Evolutionary conservation across 2,113 vertebrate species (phyloP), one percentile per base, ranked within the genome.

Genomic region (Mesitornis unicolor): DNA sequence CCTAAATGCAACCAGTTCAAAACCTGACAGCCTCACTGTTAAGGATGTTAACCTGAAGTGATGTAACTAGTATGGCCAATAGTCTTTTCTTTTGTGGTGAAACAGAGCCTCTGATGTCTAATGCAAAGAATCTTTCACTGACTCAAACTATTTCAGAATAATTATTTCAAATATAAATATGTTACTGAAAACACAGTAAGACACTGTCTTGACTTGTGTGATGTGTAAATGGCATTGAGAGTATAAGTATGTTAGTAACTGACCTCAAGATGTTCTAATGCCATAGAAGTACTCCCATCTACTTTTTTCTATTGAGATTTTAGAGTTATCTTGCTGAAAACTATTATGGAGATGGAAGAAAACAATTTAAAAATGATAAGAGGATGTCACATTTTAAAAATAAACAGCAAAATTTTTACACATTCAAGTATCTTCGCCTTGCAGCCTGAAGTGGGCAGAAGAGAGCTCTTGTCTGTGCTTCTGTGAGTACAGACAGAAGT

Each of bases 401-500:
- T 43, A 65, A 89, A 48, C 56, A 63, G n/a, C 29, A 68, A 79
- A 95, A 53, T 59, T 9, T 78, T 71, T 48, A 31, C 10, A 20
- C 10, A 9, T 74, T 76, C 22, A 59, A 53, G 17, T 79, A 16
- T 74, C 71, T 86, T 92, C 63, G 82, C 40, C 24, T 75, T 87
- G 47, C 60, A 93, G 65, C 95, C 96, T 96, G 94, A 95, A 93
- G 91, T 93, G 86, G 96, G 96, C 91, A 95, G 91, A 86, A 91
- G 83, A 95, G 95, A 89, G 91, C 89, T 95, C 92, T 94, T 29
- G 16, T 67, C 59, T 78, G 19, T 84, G 40, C 26, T 68, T 26
- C 48, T 80, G n/a, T 63, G 68, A 74, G 31, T 36, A 13, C 7
- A 45, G 53, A n/a, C 20, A 64, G 19, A 73, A 73, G 28, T 79